Percentiles rank a stretch among this genome's conserved stretches.
Conservation (phyloP, 2,797 vertebrate genomes). For the Euphonia xanthogaster region DNA sequence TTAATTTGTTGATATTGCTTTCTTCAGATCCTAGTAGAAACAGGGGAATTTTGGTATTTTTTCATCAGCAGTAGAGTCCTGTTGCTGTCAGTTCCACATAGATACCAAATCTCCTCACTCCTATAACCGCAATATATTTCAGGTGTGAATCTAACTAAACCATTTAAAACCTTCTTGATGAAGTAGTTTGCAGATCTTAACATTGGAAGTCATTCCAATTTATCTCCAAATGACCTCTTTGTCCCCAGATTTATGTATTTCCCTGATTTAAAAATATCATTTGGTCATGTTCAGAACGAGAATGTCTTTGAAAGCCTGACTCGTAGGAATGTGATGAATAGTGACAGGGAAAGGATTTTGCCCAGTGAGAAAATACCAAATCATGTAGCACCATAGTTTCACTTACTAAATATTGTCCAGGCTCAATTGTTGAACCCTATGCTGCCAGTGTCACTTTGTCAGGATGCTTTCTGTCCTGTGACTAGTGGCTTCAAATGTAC, state of each 20-base stretch:
- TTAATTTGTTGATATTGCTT: not conserved
- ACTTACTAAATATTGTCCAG: slow-evolving; percentile 73
- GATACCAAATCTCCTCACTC: not conserved
- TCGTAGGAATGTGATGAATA: slow-evolving; percentile 53
- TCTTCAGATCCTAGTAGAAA: not conserved
- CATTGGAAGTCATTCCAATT: slow-evolving; percentile 13
- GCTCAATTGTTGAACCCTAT: slow-evolving; percentile 63
- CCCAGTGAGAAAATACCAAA: slow-evolving; percentile 60
- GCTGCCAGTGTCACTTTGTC: slow-evolving; percentile 73
- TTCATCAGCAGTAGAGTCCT: not conserved
- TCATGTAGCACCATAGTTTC: slow-evolving; percentile 49
- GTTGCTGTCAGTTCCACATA: not conserved
- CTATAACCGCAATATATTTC: not conserved
- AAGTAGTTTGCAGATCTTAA: slow-evolving; percentile 35
- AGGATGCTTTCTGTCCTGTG: slow-evolving; percentile 82
- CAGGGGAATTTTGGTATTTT: not conserved
- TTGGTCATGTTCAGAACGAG: slow-evolving; percentile 46
- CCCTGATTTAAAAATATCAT: slow-evolving; percentile 54
- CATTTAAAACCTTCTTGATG: not conserved
- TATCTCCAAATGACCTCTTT: slow-evolving; percentile 38
- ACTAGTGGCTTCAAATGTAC: slow-evolving; percentile 83
- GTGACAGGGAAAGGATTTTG: slow-evolving; percentile 67
- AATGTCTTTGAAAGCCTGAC: slow-evolving; percentile 62
- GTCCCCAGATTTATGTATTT: slow-evolving; percentile 49
- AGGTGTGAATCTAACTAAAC: not conserved